Evolutionary conservation across 2,888 invertebrate genomes (phyloP), one percentile per base, ranked within the genome.

Genomic region (Volucella zonaria): DNA sequence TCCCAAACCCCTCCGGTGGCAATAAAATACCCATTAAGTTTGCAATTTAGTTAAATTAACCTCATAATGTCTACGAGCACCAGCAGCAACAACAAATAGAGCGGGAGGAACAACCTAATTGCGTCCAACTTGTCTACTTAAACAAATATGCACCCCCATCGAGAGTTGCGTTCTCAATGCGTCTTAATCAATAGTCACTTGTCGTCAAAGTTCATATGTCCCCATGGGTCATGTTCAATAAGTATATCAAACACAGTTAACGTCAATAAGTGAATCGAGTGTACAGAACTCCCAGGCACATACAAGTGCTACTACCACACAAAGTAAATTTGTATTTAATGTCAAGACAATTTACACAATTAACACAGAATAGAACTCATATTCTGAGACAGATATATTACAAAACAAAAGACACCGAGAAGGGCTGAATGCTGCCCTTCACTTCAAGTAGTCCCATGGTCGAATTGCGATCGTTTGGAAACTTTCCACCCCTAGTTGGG

Each of bases 311-410:
- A 49, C 18, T 58, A 8, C 47, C 38, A 58, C 31, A 31, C 31
- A 10, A 31, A 12, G 38, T 18, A 15, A 42, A 61, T 18, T 64
- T 52, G 23, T 77, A 40, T 52, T 64, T 67, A 31, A 49, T 40
- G 15, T 23, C 51, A 67, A 66, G 66, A 59, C 71, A 73, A 79
- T 73, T 66, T 64, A 51, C 38, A 73, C 73, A 73, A 73, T 79
- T 79, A 79, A 52, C 59, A 71, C 64, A 18, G 42, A 12, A 64
- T 51, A 18, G 42, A 10, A 64, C 66, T 73, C 66, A 61, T 66
- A 43, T 38, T 59, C 70, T 23, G 10, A 56, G 23, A 62, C 67
- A 67, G 43, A 52, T 54, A 18, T 8, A 42, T 54, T 2, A 42
- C 12, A 49, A 3, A 23, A 43, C 23, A 38, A 11, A 15, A 31